Evolutionary conservation across 2,113 vertebrate species (phyloP), one percentile per base, ranked within the genome.

Genomic region (Sinocyclocheilus anophthalmus): DNA sequence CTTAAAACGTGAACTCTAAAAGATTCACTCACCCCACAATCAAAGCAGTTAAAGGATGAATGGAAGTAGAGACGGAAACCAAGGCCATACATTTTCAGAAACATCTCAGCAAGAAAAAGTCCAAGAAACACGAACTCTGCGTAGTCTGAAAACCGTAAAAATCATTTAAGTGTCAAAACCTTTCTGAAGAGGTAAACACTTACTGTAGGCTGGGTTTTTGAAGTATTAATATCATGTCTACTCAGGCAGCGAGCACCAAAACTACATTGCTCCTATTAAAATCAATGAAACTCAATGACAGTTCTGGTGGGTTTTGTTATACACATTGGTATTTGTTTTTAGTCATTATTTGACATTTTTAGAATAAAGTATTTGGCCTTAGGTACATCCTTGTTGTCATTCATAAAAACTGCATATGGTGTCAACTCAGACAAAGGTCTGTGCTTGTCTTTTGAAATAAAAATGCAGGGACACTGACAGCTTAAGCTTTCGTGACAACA

Each of bases 21-120:
- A 13, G n/a, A 48, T 22, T 72, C 84, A 18, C 98, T 96, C 94
- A 99, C 98, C 96, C 97, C 97, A 83, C 97, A 99, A 94, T 99
- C 98, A 20, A 99, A 99, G 92, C 97, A 98, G 95, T 99, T 99
- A 94, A 99, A 99, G 6, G 98, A 98, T 61, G 98, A 99, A 92
- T 99, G 97, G 90, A 99, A 99, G 88, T 99, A 99, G 85, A 99
- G 97, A 14, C 98, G 96, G 0, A 97, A 98, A 57, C 98, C 98
- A 93, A 99, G 96, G 87, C 98, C 98, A 0, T 99, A 99, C 94
- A 99, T 98, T 93, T 99, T 99, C 88, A 99, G 91, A 89, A 97
- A 98, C 98, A 99, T 99, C 95, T 99, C 98, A 85, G 97, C 94
- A 48, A 99, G 95, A 92, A 99, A 99, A 82, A 99, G 96, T 2